phyloP scores from a whole-genome alignment of 2,797 vertebrate genomes.

The Amniataba percoides region DNA sequence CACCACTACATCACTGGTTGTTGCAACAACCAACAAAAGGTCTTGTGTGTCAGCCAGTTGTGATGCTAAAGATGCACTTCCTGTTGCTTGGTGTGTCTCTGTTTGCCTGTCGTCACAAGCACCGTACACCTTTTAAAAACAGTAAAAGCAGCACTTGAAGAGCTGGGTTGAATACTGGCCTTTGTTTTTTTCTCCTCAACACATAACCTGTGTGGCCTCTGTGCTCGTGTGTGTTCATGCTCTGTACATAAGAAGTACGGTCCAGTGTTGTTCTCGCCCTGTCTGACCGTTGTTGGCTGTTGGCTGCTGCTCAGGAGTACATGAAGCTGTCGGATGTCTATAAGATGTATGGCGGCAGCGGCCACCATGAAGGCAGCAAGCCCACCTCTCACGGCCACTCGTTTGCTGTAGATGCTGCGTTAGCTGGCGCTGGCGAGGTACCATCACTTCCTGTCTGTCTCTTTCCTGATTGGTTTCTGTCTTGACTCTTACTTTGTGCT shows the following conservation, averaged over 20 bases:
- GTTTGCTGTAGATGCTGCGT: constrained; percentile 80
- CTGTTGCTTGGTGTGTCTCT: constrained; percentile 13
- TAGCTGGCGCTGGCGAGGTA: constrained; percentile 85
- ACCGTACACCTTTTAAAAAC: background rate
- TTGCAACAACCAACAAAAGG: background rate
- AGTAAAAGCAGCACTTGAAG: background rate
- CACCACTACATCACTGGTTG: constrained; percentile 42
- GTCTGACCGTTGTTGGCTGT: constrained; percentile 53
- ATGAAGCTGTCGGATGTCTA: constrained; percentile 87
- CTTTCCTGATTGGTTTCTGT: background rate
- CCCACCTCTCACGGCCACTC: constrained; percentile 72
- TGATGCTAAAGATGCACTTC: constrained; percentile 1
- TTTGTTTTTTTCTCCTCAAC: background rate
- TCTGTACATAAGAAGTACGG: background rate
- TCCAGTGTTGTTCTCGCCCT: constrained; percentile 55
- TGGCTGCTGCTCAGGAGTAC: constrained; percentile 82
- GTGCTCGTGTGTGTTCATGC: background rate
- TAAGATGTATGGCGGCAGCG: constrained; percentile 83
- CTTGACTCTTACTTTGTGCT: background rate
- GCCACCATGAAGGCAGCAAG: constrained; percentile 75
- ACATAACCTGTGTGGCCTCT: background rate
- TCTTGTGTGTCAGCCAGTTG: background rate
- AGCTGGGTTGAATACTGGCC: background rate
- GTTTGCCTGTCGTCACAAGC: constrained; percentile 18
- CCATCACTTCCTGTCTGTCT: constrained; percentile 61